Percentiles rank a stretch among this genome's conserved stretches.
Conservation (phyloP, 2,797 vertebrate species). For the Alectoris magna region DNA sequence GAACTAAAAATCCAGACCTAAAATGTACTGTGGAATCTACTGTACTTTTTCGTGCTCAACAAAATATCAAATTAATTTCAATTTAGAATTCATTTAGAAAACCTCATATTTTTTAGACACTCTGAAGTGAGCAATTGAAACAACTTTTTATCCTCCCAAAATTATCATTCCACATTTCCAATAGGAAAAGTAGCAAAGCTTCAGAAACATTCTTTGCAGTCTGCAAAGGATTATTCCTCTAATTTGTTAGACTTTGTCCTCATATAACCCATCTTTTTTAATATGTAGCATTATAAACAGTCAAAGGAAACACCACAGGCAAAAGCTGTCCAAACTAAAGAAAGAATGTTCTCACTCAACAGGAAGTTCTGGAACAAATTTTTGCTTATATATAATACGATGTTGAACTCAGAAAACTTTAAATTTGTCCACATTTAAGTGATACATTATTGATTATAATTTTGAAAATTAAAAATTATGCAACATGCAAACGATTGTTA, state of each 20-base stretch:
- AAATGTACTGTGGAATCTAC: background rate
- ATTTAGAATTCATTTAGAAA: background rate
- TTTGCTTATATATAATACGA: background rate
- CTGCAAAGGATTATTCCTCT: background rate
- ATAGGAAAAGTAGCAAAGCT: background rate
- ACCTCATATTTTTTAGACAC: background rate
- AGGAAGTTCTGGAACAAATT: background rate
- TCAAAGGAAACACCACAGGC: background rate
- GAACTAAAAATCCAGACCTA: background rate
- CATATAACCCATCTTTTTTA: background rate
- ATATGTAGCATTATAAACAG: background rate
- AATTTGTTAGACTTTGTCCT: background rate
- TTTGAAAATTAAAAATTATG: background rate
- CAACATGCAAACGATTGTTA: background rate
- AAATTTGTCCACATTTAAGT: background rate
- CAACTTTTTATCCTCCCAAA: background rate
- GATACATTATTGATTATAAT: background rate
- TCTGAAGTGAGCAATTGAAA: background rate
- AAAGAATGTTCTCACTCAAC: background rate
- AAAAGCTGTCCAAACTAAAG: background rate
- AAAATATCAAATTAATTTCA: background rate
- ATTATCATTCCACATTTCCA: background rate
- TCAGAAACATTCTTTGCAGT: background rate
- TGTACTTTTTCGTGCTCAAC: background rate
- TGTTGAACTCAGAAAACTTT: background rate